Evolutionary conservation across 2,888 invertebrate genomes (phyloP).

Genomic region (Elegia similella): DNA sequence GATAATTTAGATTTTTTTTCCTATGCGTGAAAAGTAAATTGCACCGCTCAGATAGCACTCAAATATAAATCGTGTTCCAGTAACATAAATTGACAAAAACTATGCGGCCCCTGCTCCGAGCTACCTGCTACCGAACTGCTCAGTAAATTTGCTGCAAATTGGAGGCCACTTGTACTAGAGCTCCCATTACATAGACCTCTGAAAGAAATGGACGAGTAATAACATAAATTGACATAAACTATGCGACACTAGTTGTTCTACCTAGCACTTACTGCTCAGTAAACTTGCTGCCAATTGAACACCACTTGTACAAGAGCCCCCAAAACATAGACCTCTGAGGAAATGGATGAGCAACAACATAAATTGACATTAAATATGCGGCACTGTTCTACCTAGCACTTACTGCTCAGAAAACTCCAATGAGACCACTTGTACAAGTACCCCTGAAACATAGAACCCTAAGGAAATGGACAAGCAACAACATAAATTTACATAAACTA

Average conservation of each 20-base stretch:
- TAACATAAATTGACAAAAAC: not conserved
- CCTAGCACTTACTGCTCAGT: not conserved
- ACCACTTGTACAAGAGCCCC: not conserved
- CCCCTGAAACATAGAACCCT: not conserved
- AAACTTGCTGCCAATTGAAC: slow-evolving; percentile 3
- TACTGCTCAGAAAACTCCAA: too few relatives aligned
- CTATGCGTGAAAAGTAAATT: not conserved
- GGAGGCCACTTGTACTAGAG: not conserved
- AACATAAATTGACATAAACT: not conserved
- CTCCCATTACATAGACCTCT: not conserved
- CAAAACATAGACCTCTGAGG: not conserved
- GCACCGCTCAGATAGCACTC: not conserved
- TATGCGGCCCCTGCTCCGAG: not conserved
- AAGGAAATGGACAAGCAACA: too few relatives aligned
- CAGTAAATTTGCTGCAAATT: slow-evolving; percentile 9
- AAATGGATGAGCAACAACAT: not conserved
- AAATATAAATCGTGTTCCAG: not conserved
- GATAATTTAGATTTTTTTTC: too few relatives aligned
- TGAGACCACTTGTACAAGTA: too few relatives aligned
- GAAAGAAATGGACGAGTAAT: not conserved
- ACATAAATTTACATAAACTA: not conserved
- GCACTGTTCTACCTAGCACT: too few relatives aligned
- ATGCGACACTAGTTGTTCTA: not conserved
- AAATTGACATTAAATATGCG: not conserved
- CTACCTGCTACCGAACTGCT: slow-evolving; percentile 2